Conservation (phyloP, 1,140 invertebrate species). For the Zaprionus lachaisei region DNA sequence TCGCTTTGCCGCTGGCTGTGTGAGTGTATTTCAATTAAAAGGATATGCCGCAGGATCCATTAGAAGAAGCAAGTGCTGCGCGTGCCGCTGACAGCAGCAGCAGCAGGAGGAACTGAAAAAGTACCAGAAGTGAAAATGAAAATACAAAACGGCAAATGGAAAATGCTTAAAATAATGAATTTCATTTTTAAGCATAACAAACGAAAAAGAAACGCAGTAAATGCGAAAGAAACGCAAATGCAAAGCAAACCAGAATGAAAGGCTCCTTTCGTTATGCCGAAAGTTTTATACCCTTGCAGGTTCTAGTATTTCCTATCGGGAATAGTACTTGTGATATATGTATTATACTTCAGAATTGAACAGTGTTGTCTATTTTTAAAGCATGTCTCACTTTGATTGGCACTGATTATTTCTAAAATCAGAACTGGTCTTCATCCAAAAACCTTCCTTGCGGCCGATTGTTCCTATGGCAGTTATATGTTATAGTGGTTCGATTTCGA, state of each 20-base stretch:
- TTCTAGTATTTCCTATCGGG: too few species aligned
- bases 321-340: too few species aligned
- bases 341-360: too few species aligned
- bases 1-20: not conserved
- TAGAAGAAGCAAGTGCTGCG: constrained; percentile 12
- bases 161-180: constrained; percentile 53
- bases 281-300: too few species aligned
- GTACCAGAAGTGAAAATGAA: constrained; percentile 41
- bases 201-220: constrained; percentile 33
- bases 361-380: too few species aligned
- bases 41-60: constrained; percentile 69
- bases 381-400: too few species aligned
- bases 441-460: too few species aligned
- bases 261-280: too few species aligned
- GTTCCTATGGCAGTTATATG: too few species aligned
- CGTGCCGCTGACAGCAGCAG: constrained; percentile 68
- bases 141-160: constrained; percentile 36
- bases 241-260: not conserved
- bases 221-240: constrained; percentile 14
- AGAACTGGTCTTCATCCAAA: too few species aligned
- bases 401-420: too few species aligned
- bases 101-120: constrained; percentile 20
- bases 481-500: too few species aligned
- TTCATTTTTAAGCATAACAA: constrained; percentile 48
- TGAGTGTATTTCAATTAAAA: constrained; percentile 77